phyloP scores from a whole-genome alignment of 2,113 vertebrate genomes.

The Grallaria varia region DNA sequence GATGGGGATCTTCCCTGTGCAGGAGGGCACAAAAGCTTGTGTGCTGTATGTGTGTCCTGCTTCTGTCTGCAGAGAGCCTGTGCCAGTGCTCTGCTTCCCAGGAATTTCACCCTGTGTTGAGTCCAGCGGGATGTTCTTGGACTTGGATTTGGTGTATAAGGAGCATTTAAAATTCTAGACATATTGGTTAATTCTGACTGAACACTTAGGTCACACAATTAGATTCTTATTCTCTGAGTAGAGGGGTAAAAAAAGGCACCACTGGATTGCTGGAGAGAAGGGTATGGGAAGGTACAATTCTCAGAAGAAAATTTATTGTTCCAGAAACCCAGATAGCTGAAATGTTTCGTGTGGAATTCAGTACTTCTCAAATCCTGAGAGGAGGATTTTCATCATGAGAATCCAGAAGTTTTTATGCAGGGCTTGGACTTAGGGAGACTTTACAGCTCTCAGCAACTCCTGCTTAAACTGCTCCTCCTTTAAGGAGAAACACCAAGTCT shows the following conservation, averaged over 20 bases:
- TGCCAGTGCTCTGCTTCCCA: conserved; percentile 39
- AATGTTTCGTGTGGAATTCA: not conserved
- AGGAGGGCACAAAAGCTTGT: not conserved
- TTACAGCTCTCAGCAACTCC: not conserved
- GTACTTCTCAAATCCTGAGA: not conserved
- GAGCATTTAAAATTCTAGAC: conserved; percentile 46
- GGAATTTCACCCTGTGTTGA: conserved; percentile 37
- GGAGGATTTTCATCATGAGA: not conserved
- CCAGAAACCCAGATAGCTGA: not conserved
- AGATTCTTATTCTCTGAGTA: conserved; percentile 1
- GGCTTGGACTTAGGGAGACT: not conserved
- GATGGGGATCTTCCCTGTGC: not conserved
- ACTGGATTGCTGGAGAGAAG: not conserved
- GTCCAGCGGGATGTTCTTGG: conserved; percentile 59
- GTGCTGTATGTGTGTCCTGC: not conserved
- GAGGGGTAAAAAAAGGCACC: not conserved
- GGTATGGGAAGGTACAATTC: not conserved
- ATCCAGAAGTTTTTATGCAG: not conserved
- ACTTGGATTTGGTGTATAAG: conserved; percentile 26
- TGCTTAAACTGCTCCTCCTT: not conserved
- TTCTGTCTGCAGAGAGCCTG: conserved; percentile 10
- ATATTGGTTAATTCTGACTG: conserved; percentile 40
- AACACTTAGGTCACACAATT: conserved; percentile 1
- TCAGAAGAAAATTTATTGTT: not conserved
- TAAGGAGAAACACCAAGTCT: not conserved